Evolutionary conservation across 2,797 vertebrate genomes (phyloP).

Genomic region (Scarus forsteni): DNA sequence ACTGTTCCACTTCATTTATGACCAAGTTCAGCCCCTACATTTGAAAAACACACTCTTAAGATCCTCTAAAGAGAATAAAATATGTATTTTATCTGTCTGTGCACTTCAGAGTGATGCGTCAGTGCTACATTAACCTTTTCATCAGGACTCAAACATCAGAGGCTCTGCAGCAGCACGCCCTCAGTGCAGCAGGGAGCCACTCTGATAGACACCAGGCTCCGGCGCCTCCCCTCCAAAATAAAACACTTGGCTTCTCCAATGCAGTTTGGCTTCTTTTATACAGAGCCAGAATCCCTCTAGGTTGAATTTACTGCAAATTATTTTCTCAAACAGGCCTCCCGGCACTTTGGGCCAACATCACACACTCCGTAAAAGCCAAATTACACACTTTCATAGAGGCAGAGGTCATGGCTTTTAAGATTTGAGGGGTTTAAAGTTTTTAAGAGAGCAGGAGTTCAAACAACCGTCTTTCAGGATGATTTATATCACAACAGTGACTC

Average conservation of each 20-base stretch:
- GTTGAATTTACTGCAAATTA: background rate
- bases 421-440: no score
- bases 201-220: constrained; percentile 4
- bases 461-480: no score
- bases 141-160: constrained; percentile 28
- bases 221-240: background rate
- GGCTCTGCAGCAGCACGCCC: constrained; percentile 22
- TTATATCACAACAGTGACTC: no score
- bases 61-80: constrained; percentile 3
- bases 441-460: no score
- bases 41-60: background rate
- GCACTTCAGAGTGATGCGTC: constrained; percentile 14
- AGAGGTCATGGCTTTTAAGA: no score
- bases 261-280: background rate
- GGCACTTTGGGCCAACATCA: background rate
- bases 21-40: constrained; percentile 10
- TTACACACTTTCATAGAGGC: background rate
- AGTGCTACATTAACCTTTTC: constrained; percentile 20
- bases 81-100: constrained; percentile 2
- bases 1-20: constrained; percentile 20
- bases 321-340: background rate
- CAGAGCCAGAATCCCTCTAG: background rate
- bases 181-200: background rate
- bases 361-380: background rate
- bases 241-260: background rate